phyloP scores from a whole-genome alignment of 2,888 invertebrate species.

The Eremobia ochroleuca region DNA sequence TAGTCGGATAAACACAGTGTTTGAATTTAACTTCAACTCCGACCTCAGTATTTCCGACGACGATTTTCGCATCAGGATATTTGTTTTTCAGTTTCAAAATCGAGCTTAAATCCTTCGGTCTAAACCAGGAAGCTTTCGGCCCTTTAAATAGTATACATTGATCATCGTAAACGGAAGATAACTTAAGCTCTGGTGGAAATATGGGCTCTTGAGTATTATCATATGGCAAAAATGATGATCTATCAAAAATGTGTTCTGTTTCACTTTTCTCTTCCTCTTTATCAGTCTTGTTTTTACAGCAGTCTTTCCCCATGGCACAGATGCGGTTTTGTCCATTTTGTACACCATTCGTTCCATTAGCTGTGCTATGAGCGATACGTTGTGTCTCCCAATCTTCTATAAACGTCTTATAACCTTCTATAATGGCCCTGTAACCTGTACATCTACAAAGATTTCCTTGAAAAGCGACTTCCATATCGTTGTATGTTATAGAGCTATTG shows the following conservation, averaged over 20 bases:
- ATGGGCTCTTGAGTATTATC: slow-evolving; percentile 95
- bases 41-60: slow-evolving; percentile 96
- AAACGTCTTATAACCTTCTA: slow-evolving; percentile 95
- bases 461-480: slow-evolving; percentile 94
- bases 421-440: slow-evolving; percentile 96
- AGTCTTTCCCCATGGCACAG: slow-evolving; percentile 92
- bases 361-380: slow-evolving; percentile 76
- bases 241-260: slow-evolving; percentile 91
- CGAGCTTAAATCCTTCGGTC: slow-evolving; percentile 92
- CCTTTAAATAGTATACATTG: slow-evolving; percentile 89
- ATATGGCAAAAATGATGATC: slow-evolving; percentile 92
- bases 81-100: slow-evolving; percentile 92
- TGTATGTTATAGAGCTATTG: slow-evolving; percentile 83
- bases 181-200: slow-evolving; percentile 95
- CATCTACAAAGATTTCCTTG: slow-evolving; percentile 96
- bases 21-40: slow-evolving; percentile 97
- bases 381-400: slow-evolving; percentile 93
- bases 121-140: slow-evolving; percentile 92
- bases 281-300: slow-evolving; percentile 90
- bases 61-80: slow-evolving; percentile 93
- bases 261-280: slow-evolving; percentile 82
- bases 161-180: slow-evolving; percentile 91
- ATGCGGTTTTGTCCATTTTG: slow-evolving; percentile 70
- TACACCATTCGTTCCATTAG: slow-evolving; percentile 67
- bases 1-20: slow-evolving; percentile 93